Base-by-base conservation (phyloP, 2,113 vertebrate genomes). In the Camelus bactrianus region DNA sequence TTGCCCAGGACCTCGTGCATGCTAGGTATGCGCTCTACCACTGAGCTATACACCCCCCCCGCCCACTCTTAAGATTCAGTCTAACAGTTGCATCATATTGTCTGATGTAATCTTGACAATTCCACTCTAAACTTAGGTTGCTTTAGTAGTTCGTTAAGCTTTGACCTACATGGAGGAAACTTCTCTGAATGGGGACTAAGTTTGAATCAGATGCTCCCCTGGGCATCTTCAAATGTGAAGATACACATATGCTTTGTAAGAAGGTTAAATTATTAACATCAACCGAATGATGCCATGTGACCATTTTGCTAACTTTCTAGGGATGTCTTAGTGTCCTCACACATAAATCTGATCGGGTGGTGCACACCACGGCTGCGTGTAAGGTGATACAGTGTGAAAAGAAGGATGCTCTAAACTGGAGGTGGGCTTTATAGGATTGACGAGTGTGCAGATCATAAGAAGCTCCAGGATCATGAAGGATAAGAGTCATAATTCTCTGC, bases 391-490 rank as follows among this genome's bases (percentile, higher is more conserved):
- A 42, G 52, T 28, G 6, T 50, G 19, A 14, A 52, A 26, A 20
- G 35, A 81, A 84, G 16, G 15, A 81, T 48, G 90, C 83, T 92
- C 14, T 60, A 42, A 94, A 86, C 38, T 28, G 6, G 65, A 95
- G 46, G 87, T 52, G 93, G 88, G 81, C 86, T 94, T 88, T 96
- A 91, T 35, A 52, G 98, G 12, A 35, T 26, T 81, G 81, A 67
- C 35, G 24, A 32, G 3, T 80, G 32, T 20, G 11, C 62, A 20
- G 60, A 35, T 13, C 77, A 92, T 95, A 95, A 95, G 95, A 97
- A 89, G 96, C 91, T 96, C 87, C 92, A 97, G 95, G 92, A 90
- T 97, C 97, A 93, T 91, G 94, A 97, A 86, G 98, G 84, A 92
- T 82, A 46, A 95, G 79, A 92, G 22, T 0, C 5, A 94, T 96